Conservation (phyloP, 2,113 vertebrate species). For the Entomyzon cyanotis region DNA sequence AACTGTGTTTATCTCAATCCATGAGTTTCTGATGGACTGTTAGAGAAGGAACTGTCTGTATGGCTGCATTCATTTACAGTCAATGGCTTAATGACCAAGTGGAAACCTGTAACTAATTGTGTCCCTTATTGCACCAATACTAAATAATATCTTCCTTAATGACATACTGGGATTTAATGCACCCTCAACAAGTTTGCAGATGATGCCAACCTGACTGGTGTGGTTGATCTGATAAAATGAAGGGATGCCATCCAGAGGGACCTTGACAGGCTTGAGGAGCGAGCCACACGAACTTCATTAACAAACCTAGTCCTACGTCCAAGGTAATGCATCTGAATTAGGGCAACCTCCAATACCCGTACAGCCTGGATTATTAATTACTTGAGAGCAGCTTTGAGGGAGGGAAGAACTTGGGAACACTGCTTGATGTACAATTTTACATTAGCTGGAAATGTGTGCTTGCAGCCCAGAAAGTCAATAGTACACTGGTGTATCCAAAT, state of each 20-base stretch:
- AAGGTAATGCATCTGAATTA: neutral
- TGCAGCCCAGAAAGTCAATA: neutral
- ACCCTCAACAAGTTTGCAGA: neutral
- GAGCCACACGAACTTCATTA: neutral
- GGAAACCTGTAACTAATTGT: neutral
- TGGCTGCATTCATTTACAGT: neutral
- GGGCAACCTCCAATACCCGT: rapidly evolving
- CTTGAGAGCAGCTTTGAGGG: neutral
- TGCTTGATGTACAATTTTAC: neutral
- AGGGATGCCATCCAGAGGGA: neutral
- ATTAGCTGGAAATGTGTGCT: neutral
- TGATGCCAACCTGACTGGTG: neutral
- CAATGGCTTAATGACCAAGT: neutral
- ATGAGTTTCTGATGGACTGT: neutral
- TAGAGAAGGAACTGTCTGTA: neutral
- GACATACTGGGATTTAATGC: neutral
- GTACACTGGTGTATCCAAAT: neutral
- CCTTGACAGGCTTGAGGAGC: neutral
- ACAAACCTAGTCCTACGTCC: neutral
- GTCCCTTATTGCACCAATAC: neutral
- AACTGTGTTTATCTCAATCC: neutral
- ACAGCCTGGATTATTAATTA: neutral
- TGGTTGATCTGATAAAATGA: neutral
- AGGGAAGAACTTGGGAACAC: neutral
- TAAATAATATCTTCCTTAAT: neutral